These are phyloP conservation scores for Cebidichthys violaceus DNA, from an alignment of 2,113 vertebrate genomes.

Conservation along the genomic window DNA sequence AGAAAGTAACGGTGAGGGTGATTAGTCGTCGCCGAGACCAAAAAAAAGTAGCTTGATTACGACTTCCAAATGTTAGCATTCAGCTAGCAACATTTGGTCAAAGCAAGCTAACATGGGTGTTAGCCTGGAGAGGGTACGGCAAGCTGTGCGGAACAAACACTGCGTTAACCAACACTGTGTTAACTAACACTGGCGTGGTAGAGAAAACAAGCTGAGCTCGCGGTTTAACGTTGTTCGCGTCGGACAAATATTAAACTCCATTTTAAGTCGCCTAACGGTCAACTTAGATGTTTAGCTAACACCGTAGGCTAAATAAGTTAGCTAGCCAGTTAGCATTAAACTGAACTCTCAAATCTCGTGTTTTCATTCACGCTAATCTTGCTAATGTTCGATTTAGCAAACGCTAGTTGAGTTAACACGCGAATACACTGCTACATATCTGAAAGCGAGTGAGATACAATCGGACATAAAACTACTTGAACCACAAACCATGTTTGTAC, in stretches of 20 bases:
- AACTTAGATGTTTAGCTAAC: conserved; percentile 18
- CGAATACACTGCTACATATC: no score
- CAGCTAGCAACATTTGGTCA: conserved; percentile 43
- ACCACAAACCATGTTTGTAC: conserved; percentile 1
- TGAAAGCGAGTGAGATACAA: neutral
- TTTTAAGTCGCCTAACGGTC: conserved; percentile 1
- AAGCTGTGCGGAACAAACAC: neutral
- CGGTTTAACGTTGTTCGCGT: neutral
- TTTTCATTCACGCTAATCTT: neutral
- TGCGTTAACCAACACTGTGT: neutral
- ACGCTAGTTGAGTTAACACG: fast-evolving
- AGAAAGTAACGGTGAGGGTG: neutral
- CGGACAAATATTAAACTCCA: neutral
- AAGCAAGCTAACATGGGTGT: conserved; percentile 20
- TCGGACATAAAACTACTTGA: neutral
- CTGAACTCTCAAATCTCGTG: conserved; percentile 32
- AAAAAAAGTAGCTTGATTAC: conserved; percentile 5
- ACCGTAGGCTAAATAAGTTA: conserved; percentile 57
- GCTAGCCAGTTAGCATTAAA: conserved; percentile 55
- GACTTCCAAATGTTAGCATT: conserved; percentile 44
- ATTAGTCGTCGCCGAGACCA: fast-evolving
- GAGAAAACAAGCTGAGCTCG: fast-evolving
- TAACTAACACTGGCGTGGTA: neutral
- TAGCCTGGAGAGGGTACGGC: conserved; percentile 12
- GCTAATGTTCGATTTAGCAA: neutral